Evolutionary conservation across 2,113 vertebrate species (phyloP).

Genomic region (Atractosteus spatula): DNA sequence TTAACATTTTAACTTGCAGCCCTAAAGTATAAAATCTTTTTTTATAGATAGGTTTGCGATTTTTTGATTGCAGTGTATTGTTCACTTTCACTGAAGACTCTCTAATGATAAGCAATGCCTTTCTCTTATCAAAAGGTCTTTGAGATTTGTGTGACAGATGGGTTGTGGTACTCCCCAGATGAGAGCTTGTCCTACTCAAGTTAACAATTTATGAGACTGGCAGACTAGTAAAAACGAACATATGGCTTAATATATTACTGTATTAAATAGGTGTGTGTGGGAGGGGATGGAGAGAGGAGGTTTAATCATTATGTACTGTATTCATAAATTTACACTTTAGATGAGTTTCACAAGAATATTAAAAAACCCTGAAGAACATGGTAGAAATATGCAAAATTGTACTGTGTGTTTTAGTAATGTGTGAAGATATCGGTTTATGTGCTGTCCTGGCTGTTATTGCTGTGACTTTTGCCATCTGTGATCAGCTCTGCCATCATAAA

Average conservation of each 20-base stretch:
- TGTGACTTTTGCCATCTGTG: slow-evolving; percentile 57
- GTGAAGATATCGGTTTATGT: background rate
- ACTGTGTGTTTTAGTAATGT: background rate
- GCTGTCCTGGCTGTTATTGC: slow-evolving; percentile 25
- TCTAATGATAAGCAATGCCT: no score
- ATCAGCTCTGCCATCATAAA: slow-evolving; percentile 48
- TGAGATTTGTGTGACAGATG: slow-evolving; percentile 14
- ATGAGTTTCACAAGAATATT: background rate
- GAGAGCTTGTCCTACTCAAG: slow-evolving; percentile 9
- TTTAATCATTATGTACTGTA: no score
- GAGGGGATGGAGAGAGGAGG: no score
- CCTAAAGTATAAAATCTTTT: no score
- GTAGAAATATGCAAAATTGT: background rate
- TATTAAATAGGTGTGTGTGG: background rate
- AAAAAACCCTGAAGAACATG: background rate
- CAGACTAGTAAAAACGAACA: background rate
- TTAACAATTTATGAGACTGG: slow-evolving; percentile 12
- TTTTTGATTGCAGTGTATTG: no score
- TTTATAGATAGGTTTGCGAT: no score
- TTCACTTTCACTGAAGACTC: background rate
- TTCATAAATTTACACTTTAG: no score
- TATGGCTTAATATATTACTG: slow-evolving; percentile 9
- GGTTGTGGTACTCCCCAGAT: background rate
- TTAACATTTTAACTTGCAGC: no score
- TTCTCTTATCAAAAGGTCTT: no score